phyloP scores from a whole-genome alignment of 1,140 invertebrate genomes.

The Stenopsyche tienmushanensis region DNA sequence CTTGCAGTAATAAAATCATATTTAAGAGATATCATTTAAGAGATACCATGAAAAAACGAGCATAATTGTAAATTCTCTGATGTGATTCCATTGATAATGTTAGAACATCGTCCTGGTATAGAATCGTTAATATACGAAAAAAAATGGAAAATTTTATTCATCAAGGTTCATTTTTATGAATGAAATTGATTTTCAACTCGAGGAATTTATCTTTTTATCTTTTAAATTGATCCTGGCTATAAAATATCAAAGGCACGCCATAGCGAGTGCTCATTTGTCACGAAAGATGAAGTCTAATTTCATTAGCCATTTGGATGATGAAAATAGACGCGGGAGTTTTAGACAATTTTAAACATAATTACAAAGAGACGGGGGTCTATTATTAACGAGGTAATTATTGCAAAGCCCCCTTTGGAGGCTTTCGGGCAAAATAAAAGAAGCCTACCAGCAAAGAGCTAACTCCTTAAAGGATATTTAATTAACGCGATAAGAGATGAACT shows the following conservation, averaged over 20 bases:
- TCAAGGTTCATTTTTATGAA: too few relatives aligned
- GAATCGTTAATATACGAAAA: too few relatives aligned
- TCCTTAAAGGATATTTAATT: constrained; percentile 26
- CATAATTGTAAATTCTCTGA: too few relatives aligned
- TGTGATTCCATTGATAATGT: too few relatives aligned
- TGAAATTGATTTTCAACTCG: too few relatives aligned
- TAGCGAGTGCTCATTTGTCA: not conserved
- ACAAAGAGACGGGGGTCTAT: constrained; percentile 17
- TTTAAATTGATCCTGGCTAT: too few relatives aligned
- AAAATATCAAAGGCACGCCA: not conserved
- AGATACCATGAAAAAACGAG: too few relatives aligned
- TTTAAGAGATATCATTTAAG: too few relatives aligned
- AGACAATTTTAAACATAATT: constrained; percentile 22
- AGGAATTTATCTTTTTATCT: too few relatives aligned
- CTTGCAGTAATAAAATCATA: too few relatives aligned
- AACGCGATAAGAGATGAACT: constrained; percentile 26
- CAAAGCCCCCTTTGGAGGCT: not conserved
- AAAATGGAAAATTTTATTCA: too few relatives aligned
- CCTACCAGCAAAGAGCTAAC: not conserved
- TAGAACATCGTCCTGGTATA: too few relatives aligned
- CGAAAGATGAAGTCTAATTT: constrained; percentile 7
- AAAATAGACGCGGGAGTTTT: constrained; percentile 3
- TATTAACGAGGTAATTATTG: constrained; percentile 28
- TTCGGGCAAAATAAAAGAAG: constrained; percentile 23
- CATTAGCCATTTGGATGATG: not conserved